phyloP scores from a whole-genome alignment of 1,140 invertebrate species.

The Carposina sasakii region DNA sequence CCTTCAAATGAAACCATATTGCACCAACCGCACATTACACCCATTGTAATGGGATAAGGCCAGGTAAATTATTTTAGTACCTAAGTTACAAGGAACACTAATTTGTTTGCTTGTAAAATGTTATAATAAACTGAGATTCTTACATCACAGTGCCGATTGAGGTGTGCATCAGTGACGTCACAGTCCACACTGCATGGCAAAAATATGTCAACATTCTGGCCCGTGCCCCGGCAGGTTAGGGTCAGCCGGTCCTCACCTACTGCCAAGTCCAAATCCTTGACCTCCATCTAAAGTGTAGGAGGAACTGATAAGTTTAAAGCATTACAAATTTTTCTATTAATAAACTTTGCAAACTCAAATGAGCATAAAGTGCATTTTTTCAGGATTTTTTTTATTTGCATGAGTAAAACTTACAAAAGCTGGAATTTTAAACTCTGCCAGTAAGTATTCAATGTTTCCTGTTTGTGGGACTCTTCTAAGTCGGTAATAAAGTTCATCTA shows the following conservation, averaged over 20 bases:
- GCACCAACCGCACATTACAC: too few relatives aligned
- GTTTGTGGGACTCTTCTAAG: constrained; percentile 63
- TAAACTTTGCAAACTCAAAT: background rate
- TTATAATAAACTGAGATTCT: constrained; percentile 23
- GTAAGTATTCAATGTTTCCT: constrained; percentile 62
- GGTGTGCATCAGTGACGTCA: constrained; percentile 49
- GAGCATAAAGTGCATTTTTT: background rate
- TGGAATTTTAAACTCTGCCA: constrained; percentile 75
- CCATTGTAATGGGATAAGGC: too few relatives aligned
- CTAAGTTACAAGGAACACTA: too few relatives aligned
- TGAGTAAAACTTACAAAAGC: constrained; percentile 48
- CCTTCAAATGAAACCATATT: too few relatives aligned
- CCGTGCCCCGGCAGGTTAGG: constrained; percentile 48
- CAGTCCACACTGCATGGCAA: constrained; percentile 59
- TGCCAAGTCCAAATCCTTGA: constrained; percentile 56
- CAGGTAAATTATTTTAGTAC: too few relatives aligned
- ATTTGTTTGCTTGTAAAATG: too few relatives aligned
- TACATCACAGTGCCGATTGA: constrained; percentile 61
- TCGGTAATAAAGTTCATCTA: too few relatives aligned
- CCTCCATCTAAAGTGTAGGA: constrained; percentile 37
- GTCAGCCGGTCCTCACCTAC: constrained; percentile 57
- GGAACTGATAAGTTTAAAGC: background rate
- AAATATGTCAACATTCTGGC: constrained; percentile 49
- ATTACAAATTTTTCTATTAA: background rate
- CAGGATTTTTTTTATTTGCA: background rate